These are phyloP conservation scores for Ceratothoa steindachneri DNA, from an alignment of 2,888 invertebrate genomes.

Conservation along the genomic window DNA sequence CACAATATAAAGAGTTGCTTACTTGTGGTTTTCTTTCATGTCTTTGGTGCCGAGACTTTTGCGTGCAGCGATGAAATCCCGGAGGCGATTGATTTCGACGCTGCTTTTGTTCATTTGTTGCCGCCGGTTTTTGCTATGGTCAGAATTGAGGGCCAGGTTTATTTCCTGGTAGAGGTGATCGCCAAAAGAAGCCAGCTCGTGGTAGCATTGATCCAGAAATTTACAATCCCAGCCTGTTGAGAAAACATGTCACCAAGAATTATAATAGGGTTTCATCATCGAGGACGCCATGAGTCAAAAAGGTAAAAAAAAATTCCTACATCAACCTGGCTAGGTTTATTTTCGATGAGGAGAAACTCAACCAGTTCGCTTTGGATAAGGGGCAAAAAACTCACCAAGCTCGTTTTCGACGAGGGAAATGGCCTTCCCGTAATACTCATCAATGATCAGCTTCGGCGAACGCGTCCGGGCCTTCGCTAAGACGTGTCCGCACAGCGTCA, in stretches of 20 bases:
- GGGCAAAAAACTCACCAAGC: neutral
- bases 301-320: too few relatives aligned
- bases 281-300: too few relatives aligned
- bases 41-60: too few relatives aligned
- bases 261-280: neutral
- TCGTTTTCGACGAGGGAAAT: neutral
- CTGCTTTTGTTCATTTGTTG: neutral
- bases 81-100: neutral
- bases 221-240: neutral
- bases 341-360: too few relatives aligned
- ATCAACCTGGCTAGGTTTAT: too few relatives aligned
- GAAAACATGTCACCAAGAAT: neutral
- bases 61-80: too few relatives aligned
- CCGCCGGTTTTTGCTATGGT: neutral
- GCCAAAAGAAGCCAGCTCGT: constrained; percentile 30
- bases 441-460: neutral
- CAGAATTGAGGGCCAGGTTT: constrained; percentile 23
- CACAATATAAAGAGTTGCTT: too few relatives aligned
- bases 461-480: neutral
- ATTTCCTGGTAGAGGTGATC: constrained; percentile 33
- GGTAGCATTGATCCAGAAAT: constrained; percentile 28
- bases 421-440: neutral
- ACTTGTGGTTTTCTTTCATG: too few relatives aligned
- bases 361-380: too few relatives aligned
- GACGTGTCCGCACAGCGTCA: neutral